A percentile compares a stretch with the other conserved stretches of the same genome.
Evolutionary conservation across 2,797 vertebrate species (phyloP).

Genomic region (Cossypha dichroa): DNA sequence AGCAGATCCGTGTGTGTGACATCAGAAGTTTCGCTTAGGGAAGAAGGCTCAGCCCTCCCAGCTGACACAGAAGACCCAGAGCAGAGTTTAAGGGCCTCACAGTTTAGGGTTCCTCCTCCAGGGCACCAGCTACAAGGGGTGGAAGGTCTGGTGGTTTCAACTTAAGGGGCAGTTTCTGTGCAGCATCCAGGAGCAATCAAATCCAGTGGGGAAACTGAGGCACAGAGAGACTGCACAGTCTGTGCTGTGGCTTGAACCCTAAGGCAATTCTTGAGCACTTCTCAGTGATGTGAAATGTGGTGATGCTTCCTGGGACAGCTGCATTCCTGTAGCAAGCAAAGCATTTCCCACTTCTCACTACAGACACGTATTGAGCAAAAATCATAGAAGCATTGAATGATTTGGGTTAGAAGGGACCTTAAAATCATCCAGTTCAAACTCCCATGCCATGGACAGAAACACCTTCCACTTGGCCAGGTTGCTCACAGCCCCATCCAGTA

Average conservation of each 20-base stretch:
- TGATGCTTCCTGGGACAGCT: not conserved
- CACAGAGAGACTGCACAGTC: not conserved
- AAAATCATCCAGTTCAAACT: not conserved
- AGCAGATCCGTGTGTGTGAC: not conserved
- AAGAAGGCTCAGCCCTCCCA: not conserved
- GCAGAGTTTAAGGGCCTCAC: not conserved
- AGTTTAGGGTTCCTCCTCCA: not conserved
- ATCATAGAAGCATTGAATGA: not conserved
- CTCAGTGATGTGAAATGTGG: not conserved
- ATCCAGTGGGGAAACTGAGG: not conserved
- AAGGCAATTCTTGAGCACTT: not conserved
- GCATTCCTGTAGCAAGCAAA: not conserved
- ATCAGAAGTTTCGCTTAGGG: fast-evolving
- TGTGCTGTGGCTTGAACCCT: not conserved
- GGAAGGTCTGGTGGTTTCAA: not conserved
- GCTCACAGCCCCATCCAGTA: not conserved
- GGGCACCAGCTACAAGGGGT: not conserved
- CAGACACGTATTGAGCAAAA: not conserved
- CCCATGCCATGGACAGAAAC: not conserved
- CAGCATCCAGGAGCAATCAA: not conserved
- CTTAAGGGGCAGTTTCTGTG: not conserved
- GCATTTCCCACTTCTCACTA: not conserved
- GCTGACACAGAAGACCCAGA: not conserved
- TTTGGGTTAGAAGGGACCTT: not conserved
- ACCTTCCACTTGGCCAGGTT: not conserved